Conservation (phyloP, 2,797 vertebrate genomes). For the Alca torda region DNA sequence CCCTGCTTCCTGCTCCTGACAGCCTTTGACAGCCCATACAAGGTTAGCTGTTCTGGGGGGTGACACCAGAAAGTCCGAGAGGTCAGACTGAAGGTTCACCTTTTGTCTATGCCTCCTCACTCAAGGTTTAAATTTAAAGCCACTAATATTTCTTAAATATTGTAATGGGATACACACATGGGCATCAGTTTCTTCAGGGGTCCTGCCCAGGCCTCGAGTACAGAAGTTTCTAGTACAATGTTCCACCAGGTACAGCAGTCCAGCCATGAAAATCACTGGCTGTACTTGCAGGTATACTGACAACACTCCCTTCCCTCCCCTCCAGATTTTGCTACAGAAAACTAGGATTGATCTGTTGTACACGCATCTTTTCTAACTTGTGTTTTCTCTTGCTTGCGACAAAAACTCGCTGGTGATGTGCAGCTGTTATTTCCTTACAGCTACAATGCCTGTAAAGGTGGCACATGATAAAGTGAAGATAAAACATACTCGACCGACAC, state of each 20-base stretch:
- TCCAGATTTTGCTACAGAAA: background rate
- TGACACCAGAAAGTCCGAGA: background rate
- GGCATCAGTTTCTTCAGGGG: background rate
- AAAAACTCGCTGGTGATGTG: background rate
- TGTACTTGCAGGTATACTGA: background rate
- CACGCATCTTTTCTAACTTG: background rate
- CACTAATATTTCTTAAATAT: background rate
- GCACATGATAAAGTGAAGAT: background rate
- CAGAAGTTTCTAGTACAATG: background rate
- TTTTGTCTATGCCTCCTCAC: background rate
- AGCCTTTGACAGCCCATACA: background rate
- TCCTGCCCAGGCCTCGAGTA: background rate
- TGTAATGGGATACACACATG: background rate
- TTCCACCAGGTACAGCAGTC: background rate
- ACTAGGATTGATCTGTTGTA: background rate
- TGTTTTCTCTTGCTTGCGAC: background rate
- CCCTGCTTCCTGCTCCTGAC: background rate
- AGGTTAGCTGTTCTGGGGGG: background rate
- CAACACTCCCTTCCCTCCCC: background rate
- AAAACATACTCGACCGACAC: background rate
- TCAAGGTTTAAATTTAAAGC: background rate
- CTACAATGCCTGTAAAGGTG: background rate
- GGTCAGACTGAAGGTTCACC: background rate
- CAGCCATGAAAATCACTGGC: background rate
- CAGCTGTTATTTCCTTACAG: background rate